A percentile compares a stretch with the other conserved stretches of the same genome.
Conservation (phyloP, 2,797 vertebrate genomes). For the Kryptolebias ocellatus region DNA sequence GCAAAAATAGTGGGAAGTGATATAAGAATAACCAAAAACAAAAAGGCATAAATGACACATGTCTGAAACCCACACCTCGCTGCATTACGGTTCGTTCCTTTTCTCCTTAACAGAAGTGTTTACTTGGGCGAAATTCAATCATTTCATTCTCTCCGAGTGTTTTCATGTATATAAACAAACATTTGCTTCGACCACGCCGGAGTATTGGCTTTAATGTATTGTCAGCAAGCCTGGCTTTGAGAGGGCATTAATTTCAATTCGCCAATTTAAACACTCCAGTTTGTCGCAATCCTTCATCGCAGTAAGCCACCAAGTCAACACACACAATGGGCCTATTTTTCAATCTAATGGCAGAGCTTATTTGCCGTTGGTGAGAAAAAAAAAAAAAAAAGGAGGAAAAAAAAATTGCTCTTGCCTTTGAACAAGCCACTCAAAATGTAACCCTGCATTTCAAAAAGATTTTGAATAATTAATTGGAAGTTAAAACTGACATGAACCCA, state of each 20-base stretch:
- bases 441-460: slow-evolving; percentile 78
- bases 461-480: slow-evolving; percentile 84
- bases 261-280: slow-evolving; percentile 94
- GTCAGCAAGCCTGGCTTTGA: slow-evolving; percentile 90
- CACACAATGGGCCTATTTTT: slow-evolving; percentile 85
- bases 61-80: slow-evolving; percentile 45
- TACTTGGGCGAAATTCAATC: slow-evolving; percentile 76
- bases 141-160: slow-evolving; percentile 71
- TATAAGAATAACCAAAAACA: slow-evolving; percentile 34
- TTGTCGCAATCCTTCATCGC: slow-evolving; percentile 93
- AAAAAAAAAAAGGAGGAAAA: slow-evolving; percentile 41
- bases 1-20: slow-evolving; percentile 35
- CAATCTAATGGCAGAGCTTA: slow-evolving; percentile 83
- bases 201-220: slow-evolving; percentile 91
- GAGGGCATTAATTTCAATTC: slow-evolving; percentile 98
- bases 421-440: slow-evolving; percentile 82
- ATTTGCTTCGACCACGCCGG: slow-evolving; percentile 90
- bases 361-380: slow-evolving; percentile 76
- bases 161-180: slow-evolving; percentile 92
- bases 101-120: slow-evolving; percentile 71
- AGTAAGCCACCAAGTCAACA: slow-evolving; percentile 79
- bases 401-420: slow-evolving; percentile 69
- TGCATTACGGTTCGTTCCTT: slow-evolving; percentile 62
- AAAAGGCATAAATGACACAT: slow-evolving; percentile 42
- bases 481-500: slow-evolving; percentile 74